Conservation (phyloP, 1,140 invertebrate genomes). For the Bombus superbus region DNA sequence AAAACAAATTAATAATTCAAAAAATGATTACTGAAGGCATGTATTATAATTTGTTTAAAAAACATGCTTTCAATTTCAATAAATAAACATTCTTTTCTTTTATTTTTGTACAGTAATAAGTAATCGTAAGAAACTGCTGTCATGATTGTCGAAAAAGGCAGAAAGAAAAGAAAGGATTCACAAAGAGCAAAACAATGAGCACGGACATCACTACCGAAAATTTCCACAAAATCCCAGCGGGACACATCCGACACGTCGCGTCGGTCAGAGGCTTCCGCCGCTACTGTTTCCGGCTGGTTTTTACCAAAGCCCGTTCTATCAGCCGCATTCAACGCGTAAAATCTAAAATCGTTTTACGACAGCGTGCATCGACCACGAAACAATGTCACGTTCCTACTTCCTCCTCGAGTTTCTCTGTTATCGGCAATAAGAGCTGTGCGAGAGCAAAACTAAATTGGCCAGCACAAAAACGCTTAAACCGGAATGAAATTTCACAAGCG, state of each 20-base stretch:
- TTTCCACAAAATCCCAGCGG: conserved; percentile 22
- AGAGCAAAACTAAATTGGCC: not conserved
- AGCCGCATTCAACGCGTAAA: conserved; percentile 32
- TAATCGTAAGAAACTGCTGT: not conserved
- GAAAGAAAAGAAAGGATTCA: not conserved
- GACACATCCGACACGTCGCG: conserved; percentile 47
- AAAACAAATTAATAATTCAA: not conserved
- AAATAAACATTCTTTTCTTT: not conserved
- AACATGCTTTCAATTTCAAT: not conserved
- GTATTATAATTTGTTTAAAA: not conserved
- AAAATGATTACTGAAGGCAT: too few species aligned
- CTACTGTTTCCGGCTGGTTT: conserved; percentile 26
- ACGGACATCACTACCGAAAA: conserved; percentile 15
- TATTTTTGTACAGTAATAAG: not conserved
- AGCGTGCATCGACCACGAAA: conserved; percentile 19
- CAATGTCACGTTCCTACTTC: not conserved
- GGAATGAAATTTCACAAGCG: not conserved
- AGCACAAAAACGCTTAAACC: not conserved
- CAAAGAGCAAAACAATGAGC: conserved; percentile 1
- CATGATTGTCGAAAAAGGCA: not conserved
- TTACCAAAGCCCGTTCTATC: conserved; percentile 30
- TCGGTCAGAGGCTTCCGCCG: conserved; percentile 27
- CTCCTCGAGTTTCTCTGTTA: not conserved
- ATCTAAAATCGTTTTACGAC: conserved; percentile 35
- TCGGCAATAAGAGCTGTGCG: not conserved